Percentiles rank a stretch among this genome's conserved stretches.
Evolutionary conservation across 1,140 invertebrate genomes (phyloP).

Genomic region (Lepidurus apus): DNA sequence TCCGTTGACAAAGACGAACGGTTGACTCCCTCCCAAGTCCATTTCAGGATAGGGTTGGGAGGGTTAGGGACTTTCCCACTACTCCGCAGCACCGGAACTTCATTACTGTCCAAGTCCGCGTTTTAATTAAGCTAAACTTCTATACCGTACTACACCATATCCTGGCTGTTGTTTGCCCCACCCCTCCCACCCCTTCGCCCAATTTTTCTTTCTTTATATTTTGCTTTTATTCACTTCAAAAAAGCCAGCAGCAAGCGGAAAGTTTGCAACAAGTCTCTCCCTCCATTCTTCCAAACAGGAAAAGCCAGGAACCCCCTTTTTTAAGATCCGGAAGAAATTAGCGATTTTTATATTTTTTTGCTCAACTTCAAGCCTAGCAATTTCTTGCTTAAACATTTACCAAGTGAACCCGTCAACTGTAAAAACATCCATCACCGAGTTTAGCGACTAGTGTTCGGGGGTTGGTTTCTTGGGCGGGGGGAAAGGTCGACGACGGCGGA

Average conservation of each 20-base stretch:
- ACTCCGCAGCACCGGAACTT: constrained; percentile 3
- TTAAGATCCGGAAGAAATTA: not conserved
- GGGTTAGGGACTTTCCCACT: not conserved
- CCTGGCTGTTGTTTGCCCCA: not conserved
- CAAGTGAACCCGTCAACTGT: not conserved
- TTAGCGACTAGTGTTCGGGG: not conserved
- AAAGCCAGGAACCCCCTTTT: not conserved
- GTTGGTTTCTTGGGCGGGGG: not conserved
- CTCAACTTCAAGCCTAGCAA: not conserved
- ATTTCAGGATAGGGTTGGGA: not conserved
- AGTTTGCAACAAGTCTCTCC: constrained; percentile 13
- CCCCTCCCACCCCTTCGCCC: not conserved
- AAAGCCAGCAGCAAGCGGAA: not conserved
- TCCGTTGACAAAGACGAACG: constrained; percentile 21
- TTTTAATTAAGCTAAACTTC: constrained; percentile 19
- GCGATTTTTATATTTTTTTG: not conserved
- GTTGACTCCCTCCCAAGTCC: constrained; percentile 16
- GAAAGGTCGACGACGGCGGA: not conserved
- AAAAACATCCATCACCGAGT: constrained; percentile 7
- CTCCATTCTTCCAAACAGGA: not conserved
- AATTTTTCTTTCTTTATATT: not conserved
- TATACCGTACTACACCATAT: not conserved
- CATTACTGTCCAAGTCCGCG: constrained; percentile 7
- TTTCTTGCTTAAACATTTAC: constrained; percentile 22
- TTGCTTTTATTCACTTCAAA: not conserved